Percentiles rank a stretch among this genome's conserved stretches.
Conservation (phyloP, 2,113 vertebrate genomes). For the Trematomus loennbergii region DNA sequence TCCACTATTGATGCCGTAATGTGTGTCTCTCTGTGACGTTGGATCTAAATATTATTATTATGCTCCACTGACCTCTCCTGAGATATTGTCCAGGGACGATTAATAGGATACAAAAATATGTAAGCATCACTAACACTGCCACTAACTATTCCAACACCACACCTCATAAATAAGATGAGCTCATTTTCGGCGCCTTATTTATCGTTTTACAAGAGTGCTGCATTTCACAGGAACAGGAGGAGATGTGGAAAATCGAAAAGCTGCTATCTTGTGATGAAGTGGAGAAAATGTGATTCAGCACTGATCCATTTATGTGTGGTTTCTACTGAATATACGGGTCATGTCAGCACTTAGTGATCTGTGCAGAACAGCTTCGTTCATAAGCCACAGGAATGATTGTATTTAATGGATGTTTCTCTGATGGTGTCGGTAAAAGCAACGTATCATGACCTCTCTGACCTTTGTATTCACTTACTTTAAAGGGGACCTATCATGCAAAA, state of each 20-base stretch:
- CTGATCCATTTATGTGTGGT: neutral
- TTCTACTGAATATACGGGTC: constrained; percentile 4
- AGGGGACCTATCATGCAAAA: too few species aligned
- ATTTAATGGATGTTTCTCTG: constrained; percentile 5
- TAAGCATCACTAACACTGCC: constrained; percentile 4
- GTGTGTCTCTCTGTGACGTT: too few species aligned
- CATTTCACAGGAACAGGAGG: constrained; percentile 52
- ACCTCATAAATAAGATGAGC: constrained; percentile 38
- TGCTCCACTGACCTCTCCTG: neutral
- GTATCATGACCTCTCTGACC: too few species aligned
- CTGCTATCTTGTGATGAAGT: neutral
- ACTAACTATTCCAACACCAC: constrained; percentile 11
- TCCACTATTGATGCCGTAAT: too few species aligned
- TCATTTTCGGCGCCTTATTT: constrained; percentile 11
- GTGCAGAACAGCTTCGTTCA: neutral
- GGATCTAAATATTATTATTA: neutral
- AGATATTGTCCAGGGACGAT: neutral
- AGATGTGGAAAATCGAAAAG: constrained; percentile 16
- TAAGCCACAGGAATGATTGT: neutral
- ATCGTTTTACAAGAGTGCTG: constrained; percentile 15
- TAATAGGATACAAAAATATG: constrained; percentile 13
- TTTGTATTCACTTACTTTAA: too few species aligned
- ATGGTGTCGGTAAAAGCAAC: too few species aligned
- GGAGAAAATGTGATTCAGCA: constrained; percentile 13
- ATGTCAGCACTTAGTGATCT: constrained; percentile 10